A percentile compares a stretch with the other conserved stretches of the same genome.
phyloP scores from a whole-genome alignment of 1,140 invertebrate species.

The Piezodorus guildinii region DNA sequence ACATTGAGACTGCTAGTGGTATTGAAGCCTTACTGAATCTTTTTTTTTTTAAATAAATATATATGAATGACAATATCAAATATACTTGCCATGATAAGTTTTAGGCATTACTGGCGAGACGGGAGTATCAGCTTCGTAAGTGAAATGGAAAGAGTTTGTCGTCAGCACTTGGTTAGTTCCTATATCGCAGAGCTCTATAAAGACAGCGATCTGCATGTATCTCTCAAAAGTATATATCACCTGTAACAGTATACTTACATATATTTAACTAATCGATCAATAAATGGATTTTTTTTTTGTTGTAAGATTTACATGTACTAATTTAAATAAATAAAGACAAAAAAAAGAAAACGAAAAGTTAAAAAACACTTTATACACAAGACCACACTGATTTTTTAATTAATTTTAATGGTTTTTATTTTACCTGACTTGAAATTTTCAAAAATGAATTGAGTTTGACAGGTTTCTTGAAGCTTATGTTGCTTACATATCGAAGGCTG shows the following conservation, averaged over 20 bases:
- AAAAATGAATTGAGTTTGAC: constrained; percentile 20
- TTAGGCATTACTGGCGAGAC: background rate
- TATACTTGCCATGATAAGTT: constrained; percentile 2
- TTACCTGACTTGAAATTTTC: too few relatives aligned
- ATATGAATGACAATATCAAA: background rate
- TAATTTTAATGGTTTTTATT: too few relatives aligned
- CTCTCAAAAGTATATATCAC: background rate
- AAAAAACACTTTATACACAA: too few relatives aligned
- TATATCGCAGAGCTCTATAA: background rate
- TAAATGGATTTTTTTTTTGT: too few relatives aligned
- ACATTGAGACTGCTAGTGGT: too few relatives aligned
- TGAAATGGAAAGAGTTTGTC: background rate
- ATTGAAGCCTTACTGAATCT: too few relatives aligned
- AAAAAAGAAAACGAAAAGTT: too few relatives aligned
- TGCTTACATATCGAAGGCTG: constrained; percentile 19
- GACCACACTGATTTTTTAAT: too few relatives aligned
- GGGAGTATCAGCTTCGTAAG: background rate
- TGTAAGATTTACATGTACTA: too few relatives aligned
- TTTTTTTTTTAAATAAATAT: too few relatives aligned
- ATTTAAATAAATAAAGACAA: too few relatives aligned
- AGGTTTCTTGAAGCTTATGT: constrained; percentile 21
- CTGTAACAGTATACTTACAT: background rate
- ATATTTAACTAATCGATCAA: too few relatives aligned
- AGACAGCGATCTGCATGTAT: background rate
- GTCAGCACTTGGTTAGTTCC: background rate